Base-by-base conservation (phyloP, 2,888 invertebrate species). In the Hermodice carunculata region DNA sequence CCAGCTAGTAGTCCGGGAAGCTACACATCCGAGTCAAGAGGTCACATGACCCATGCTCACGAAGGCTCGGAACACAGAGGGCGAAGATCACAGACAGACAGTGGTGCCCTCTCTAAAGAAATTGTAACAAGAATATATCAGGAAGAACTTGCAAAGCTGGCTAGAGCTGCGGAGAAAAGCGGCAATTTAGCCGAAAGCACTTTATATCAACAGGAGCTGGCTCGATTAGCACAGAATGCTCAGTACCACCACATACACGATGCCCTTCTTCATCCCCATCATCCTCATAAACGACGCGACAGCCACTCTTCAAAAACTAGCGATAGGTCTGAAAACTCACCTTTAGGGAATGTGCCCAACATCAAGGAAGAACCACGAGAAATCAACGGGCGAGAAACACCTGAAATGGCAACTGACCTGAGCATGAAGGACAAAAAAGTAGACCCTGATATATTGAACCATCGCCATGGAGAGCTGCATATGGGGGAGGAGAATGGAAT, bases 41-140 rank as follows among this genome's bases (percentile, higher is more conserved):
- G 28, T 11, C 34, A 28, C 14, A 17, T 11, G 28, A 8, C 8
- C 22, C 11, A 11, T 22, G 8, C 14, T 8, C 46, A 17, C 46
- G 14, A 51, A 51, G 29, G 6, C 51, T 19, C 61, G 65, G 46
- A 64, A 78, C 75, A 63, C 80, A 78, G 61, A 64, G 81, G 70
- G 67, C 54, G 70, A 29, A 63, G 61, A 34, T 40, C 62, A 4
- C 66, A 64, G 52, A 62, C 61, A 2, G 71, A 75, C 62, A 57
- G 62, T 87, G 95, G 94, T 86, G 96, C 96, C 88, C 94, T 97
- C 87, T 94, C 97, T 42, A 96, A 97, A 84, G 98, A 98, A 52
- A 81, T 85, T 73, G 84, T 85, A 24, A 76, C 81, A 8, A 67
- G 84, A 48, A 85, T 85, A 61, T 85, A 85, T 70, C 74, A 79